Conservation (phyloP, 2,797 vertebrate species). For the Vespertilio murinus region DNA sequence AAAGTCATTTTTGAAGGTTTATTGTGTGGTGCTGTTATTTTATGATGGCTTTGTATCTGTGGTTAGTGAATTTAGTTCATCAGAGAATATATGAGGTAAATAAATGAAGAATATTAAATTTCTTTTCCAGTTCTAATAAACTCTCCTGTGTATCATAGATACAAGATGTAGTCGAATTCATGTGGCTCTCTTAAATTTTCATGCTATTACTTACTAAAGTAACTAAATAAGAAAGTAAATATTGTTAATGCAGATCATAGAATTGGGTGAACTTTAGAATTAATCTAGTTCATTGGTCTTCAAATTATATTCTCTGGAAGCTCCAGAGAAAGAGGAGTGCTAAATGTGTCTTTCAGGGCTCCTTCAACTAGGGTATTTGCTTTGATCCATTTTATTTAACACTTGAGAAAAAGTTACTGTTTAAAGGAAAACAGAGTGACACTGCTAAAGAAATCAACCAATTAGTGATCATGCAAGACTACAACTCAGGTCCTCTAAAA, state of each 20-base stretch:
- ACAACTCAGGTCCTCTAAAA: background rate
- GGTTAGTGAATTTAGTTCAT: constrained; percentile 3
- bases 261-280: background rate
- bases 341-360: background rate
- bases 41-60: constrained; percentile 20
- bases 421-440: background rate
- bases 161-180: background rate
- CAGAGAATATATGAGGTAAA: background rate
- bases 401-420: constrained; percentile 18
- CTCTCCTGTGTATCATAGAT: background rate
- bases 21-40: background rate
- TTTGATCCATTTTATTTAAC: constrained; percentile 14
- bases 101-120: constrained; percentile 8
- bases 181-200: constrained; percentile 29
- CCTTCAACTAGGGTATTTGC: background rate
- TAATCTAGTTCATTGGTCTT: background rate
- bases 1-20: background rate
- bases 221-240: constrained; percentile 1
- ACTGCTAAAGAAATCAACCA: background rate
- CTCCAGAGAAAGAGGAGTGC: background rate
- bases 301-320: background rate
- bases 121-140: background rate
- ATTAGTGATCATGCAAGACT: background rate
- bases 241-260: background rate
- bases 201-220: background rate